Conservation (phyloP, 1,140 invertebrate species). For the Zaprionus nigranus region DNA sequence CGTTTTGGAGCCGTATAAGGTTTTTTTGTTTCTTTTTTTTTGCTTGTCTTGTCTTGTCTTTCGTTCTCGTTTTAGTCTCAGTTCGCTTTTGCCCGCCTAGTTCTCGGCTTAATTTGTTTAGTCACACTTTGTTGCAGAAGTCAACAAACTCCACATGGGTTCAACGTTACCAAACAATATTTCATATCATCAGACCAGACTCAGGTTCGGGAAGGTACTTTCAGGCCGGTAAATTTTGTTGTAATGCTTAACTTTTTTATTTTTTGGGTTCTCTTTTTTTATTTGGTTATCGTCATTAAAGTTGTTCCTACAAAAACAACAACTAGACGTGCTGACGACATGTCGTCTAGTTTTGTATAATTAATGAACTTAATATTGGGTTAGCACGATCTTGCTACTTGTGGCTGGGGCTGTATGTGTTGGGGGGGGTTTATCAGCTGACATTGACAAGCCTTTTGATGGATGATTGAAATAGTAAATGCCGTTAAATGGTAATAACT, state of each 20-base stretch:
- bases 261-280: slow-evolving; percentile 40
- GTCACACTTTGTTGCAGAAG: slow-evolving; percentile 81
- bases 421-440: neutral
- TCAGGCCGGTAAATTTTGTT: neutral
- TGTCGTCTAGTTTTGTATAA: slow-evolving; percentile 68
- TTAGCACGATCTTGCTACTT: slow-evolving; percentile 1
- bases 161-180: slow-evolving; percentile 56
- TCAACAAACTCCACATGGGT: slow-evolving; percentile 78
- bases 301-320: slow-evolving; percentile 27
- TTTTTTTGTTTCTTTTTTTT: slow-evolving; percentile 16
- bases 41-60: slow-evolving; percentile 10
- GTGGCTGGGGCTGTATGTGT: too few relatives aligned
- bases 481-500: neutral
- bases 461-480: neutral
- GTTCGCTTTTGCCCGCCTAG: slow-evolving; percentile 30
- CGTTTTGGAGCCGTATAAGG: slow-evolving; percentile 42
- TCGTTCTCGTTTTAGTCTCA: slow-evolving; percentile 44
- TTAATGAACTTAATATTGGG: slow-evolving; percentile 58
- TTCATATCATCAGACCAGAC: slow-evolving; percentile 47
- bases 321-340: slow-evolving; percentile 55
- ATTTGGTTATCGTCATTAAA: slow-evolving; percentile 64
- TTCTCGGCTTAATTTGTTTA: slow-evolving; percentile 79
- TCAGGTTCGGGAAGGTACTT: slow-evolving; percentile 29
- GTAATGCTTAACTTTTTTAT: slow-evolving; percentile 22
- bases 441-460: neutral